These are phyloP conservation scores for Murina feae DNA, from an alignment of 2,113 vertebrate species.

Conservation along the genomic window DNA sequence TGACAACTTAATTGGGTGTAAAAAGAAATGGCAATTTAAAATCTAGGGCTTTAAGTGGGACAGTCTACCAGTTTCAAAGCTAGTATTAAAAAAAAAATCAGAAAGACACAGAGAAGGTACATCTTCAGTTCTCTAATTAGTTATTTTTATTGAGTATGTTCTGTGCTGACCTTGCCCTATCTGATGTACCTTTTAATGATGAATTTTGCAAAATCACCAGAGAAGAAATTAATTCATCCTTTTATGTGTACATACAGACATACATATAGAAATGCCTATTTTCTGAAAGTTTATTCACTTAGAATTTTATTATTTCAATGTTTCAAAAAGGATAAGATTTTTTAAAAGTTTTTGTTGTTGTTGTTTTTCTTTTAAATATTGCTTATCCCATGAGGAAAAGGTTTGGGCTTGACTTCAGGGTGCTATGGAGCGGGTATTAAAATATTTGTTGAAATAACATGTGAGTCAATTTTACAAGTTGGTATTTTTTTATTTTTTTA, in stretches of 20 bases:
- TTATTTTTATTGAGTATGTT: neutral
- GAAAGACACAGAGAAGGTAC: neutral
- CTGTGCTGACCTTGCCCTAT: neutral
- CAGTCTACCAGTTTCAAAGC: slow-evolving; percentile 55
- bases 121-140: neutral
- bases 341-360: neutral
- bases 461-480: neutral
- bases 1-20: slow-evolving; percentile 67
- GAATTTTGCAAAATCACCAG: neutral
- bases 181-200: neutral
- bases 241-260: neutral
- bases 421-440: neutral
- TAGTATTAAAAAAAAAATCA: neutral
- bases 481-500: too few relatives aligned
- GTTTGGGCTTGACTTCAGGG: neutral
- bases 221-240: neutral
- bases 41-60: slow-evolving; percentile 53
- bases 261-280: neutral
- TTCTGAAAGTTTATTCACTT: neutral
- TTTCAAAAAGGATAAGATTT: neutral
- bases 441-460: neutral
- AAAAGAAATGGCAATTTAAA: slow-evolving; percentile 68
- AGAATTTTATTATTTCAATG: neutral
- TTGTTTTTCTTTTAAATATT: neutral
- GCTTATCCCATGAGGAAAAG: neutral